Evolutionary conservation across 2,797 vertebrate genomes (phyloP).

Genomic region (Ctenopoma multispine): DNA sequence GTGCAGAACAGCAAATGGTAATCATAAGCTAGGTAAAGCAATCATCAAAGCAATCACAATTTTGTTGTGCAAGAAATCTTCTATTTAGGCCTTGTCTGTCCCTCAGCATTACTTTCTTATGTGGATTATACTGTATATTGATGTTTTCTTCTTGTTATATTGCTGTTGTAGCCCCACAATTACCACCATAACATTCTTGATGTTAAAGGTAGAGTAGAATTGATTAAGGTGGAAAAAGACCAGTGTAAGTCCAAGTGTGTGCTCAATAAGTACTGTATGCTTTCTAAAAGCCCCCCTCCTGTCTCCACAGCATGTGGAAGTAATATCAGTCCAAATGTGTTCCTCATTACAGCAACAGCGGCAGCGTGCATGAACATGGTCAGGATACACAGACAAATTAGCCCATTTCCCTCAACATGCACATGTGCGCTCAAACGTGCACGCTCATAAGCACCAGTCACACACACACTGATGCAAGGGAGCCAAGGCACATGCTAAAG

Average conservation of each 20-base stretch:
- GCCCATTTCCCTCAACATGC: constrained; percentile 74
- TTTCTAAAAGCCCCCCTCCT: constrained; percentile 24
- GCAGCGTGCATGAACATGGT: constrained; percentile 76
- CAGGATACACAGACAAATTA: constrained; percentile 85
- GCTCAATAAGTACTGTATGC: constrained; percentile 55
- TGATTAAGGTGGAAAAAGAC: constrained; percentile 39
- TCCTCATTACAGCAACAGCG: constrained; percentile 78
- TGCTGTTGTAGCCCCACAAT: not conserved
- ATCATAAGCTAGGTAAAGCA: too few relatives aligned
- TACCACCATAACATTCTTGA: constrained; percentile 18
- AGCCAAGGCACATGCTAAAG: constrained; percentile 29
- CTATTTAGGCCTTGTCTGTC: too few relatives aligned
- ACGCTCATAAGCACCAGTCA: constrained; percentile 9
- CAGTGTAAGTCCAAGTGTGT: constrained; percentile 38
- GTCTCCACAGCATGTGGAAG: constrained; percentile 75
- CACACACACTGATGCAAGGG: constrained; percentile 23
- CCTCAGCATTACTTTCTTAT: too few relatives aligned
- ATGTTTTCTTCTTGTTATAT: not conserved
- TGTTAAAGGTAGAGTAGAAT: constrained; percentile 34
- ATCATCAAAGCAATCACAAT: too few relatives aligned
- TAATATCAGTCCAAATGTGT: constrained; percentile 77
- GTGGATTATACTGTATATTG: too few relatives aligned
- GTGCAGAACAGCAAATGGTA: too few relatives aligned
- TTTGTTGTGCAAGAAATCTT: too few relatives aligned
- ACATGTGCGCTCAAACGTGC: constrained; percentile 36